phyloP scores from a whole-genome alignment of 2,888 invertebrate genomes.

The Pammene fasciana region DNA sequence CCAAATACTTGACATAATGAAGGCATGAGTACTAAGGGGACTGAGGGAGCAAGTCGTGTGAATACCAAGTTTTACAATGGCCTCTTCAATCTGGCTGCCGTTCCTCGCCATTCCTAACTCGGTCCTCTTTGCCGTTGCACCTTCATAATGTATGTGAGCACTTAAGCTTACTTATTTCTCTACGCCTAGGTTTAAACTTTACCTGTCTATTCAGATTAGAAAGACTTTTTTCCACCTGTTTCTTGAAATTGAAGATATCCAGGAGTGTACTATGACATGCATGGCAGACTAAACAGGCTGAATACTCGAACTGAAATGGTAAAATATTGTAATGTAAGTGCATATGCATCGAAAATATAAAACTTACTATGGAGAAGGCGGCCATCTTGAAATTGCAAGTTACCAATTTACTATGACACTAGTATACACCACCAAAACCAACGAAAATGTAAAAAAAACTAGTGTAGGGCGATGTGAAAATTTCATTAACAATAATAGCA shows the following conservation, averaged over 20 bases:
- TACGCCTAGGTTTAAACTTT: conserved; percentile 13
- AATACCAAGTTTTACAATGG: too few species aligned
- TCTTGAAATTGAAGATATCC: conserved; percentile 59
- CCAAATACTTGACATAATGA: too few species aligned
- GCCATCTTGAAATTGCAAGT: conserved; percentile 54
- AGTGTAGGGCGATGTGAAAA: neutral
- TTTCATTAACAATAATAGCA: conserved; percentile 30
- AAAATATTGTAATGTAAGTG: neutral
- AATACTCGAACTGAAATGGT: conserved; percentile 51
- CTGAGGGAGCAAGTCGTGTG: too few species aligned
- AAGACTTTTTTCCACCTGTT: conserved; percentile 55
- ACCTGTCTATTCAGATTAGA: conserved; percentile 55
- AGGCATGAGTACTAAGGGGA: too few species aligned
- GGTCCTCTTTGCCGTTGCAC: too few species aligned
- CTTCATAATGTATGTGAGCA: too few species aligned
- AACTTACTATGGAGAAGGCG: conserved; percentile 1
- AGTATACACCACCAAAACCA: conserved; percentile 44
- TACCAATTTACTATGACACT: conserved; percentile 55
- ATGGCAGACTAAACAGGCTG: conserved; percentile 52
- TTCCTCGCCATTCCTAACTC: too few species aligned
- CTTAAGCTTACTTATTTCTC: too few species aligned
- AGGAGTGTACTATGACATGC: conserved; percentile 60
- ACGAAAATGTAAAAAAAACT: conserved; percentile 28
- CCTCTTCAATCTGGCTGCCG: too few species aligned
- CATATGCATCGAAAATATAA: too few species aligned